phyloP scores from a whole-genome alignment of 2,113 vertebrate species.

The Antidorcas marsupialis region DNA sequence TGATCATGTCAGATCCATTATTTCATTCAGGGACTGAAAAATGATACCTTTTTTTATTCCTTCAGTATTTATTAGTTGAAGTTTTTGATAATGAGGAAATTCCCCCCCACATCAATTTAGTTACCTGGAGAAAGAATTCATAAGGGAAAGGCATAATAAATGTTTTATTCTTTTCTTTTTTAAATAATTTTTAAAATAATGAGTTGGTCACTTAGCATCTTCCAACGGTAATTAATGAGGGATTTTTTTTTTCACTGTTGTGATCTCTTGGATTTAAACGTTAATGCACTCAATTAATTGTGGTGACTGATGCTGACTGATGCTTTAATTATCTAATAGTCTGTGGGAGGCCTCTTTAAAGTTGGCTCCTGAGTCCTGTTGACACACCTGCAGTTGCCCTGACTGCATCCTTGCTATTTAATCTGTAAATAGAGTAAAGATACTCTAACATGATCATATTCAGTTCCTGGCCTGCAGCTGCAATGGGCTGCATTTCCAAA shows the following conservation, averaged over 20 bases:
- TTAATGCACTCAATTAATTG: background rate
- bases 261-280: background rate
- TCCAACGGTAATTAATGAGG: background rate
- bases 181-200: background rate
- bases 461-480: background rate
- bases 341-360: background rate
- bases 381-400: background rate
- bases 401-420: too few species aligned
- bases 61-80: background rate
- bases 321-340: background rate
- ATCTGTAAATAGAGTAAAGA: background rate
- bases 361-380: background rate
- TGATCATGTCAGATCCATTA: background rate
- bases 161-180: background rate
- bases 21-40: background rate
- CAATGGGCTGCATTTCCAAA: background rate
- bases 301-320: background rate
- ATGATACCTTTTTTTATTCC: background rate
- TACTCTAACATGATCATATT: background rate
- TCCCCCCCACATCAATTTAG: background rate
- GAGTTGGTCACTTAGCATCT: background rate
- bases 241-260: background rate
- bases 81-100: background rate
- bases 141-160: background rate
- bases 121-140: background rate